Evolutionary conservation across 2,888 invertebrate genomes (phyloP), one percentile per base, ranked within the genome.

Genomic region (Pandemis heparana): DNA sequence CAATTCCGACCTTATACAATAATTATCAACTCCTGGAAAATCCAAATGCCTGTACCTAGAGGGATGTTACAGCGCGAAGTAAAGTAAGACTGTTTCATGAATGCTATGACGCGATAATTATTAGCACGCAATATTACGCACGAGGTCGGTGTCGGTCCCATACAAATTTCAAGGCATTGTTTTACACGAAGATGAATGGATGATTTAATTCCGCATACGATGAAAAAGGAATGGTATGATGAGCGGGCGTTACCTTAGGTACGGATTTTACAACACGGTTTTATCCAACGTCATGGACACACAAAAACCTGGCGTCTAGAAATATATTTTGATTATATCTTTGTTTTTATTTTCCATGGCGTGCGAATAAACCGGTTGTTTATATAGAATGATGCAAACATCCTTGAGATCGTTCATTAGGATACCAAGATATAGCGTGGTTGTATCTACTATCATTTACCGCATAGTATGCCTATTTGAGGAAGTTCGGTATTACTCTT

Each of bases 381-480:
- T 77, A 75, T 77, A 75, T 78, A 48, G 78, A 79, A 80, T 84
- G 85, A 86, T 79, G 84, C 80, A 83, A 86, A 85, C 77, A 85
- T 85, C 89, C 89, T 90, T 89, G 89, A 87, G 77, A 80, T 70
- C 77, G 82, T 83, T 83, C 82, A 83, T 77, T 79, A 74, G 76
- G 77, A 75, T 71, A 74, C 70, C 62, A 75, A 80, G 80, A 84
- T 77, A 84, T 80, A 81, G 77, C 72, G 75, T 77, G 80, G 81
- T 81, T 83, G 80, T 82, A 53, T 53, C 16, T 18, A 78, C 64
- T 76, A 76, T 75, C 76, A 76, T 76, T 60, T 32, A 46, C 14
- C 23, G 46, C 43, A 46, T 23, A 23, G 23, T 10, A 56, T 18
- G 46, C 23, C 46, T 63, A 12, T 46, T 63, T 10, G 32, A 46